Base-by-base conservation (phyloP, 2,888 invertebrate genomes). In the Subacronicta megacephala region DNA sequence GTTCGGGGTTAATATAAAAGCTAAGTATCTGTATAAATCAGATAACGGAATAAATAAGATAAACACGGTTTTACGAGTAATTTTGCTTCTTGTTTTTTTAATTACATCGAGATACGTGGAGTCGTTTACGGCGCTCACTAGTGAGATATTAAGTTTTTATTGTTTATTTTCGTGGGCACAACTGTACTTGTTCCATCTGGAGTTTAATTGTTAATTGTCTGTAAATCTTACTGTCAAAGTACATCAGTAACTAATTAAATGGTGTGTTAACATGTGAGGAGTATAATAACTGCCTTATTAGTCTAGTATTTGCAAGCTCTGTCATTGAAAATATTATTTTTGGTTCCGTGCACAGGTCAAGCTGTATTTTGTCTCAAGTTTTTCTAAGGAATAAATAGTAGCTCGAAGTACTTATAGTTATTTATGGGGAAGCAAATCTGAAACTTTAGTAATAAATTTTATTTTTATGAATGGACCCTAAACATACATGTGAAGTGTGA, bases 21-120 rank as follows among this genome's bases (percentile, higher is more conserved):
- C 31, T 55, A 46, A 29, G 29, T 29, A 29, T 3, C 3, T 6
- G 6, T 3, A 13, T 55, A 38, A 20, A 62, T 50, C 26, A 36
- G 35, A 45, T 65, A 37, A 37, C 38, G 15, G 31, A 37, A 43
- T 44, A 7, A 45, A 42, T 49, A 38, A 52, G 26, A 38, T 57
- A 37, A 31, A 12, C 29, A 15, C 13, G 37, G 35, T 45, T 50
- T 56, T 40, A 47, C 45, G 35, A 50, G 29, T 45, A 26, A 49
- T 42, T 50, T 29, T 0, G 7, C 13, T 46, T 43, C 29, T 69
- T 43, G 15, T 5, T 54, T 62, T n/a, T 65, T 55, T 50, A 68
- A 62, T 55, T 62, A 55, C 49, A 68, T 45, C 37, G n/a, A n/a
- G n/a, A n/a, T n/a, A n/a, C n/a, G 35, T 43, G 53, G 50, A 52